Conservation (phyloP, 2,797 vertebrate genomes). For the Pangasius djambal region DNA sequence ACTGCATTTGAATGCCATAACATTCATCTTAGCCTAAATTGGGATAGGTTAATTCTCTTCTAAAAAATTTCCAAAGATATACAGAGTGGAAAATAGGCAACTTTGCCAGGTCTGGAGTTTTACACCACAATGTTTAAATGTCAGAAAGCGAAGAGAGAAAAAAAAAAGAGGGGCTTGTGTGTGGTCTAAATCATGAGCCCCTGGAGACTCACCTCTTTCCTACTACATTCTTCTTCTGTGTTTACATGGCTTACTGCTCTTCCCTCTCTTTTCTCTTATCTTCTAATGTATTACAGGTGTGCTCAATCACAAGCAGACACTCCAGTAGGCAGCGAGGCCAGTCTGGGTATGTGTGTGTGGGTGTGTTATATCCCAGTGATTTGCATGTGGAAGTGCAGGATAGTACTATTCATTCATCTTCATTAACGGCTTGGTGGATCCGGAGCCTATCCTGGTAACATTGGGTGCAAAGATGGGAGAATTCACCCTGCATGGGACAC, state of each 20-base stretch:
- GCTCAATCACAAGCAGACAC: slow-evolving; percentile 47
- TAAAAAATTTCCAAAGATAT: not conserved
- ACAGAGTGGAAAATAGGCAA: not conserved
- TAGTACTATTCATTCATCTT: not conserved
- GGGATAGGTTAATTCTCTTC: no score
- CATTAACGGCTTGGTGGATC: not conserved
- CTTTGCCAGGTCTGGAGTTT: not conserved
- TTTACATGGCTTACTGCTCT: slow-evolving; percentile 43
- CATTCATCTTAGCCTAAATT: not conserved
- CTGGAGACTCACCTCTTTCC: slow-evolving; percentile 40
- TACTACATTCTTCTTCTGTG: slow-evolving; percentile 32
- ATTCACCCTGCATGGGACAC: not conserved
- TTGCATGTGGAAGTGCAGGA: not conserved
- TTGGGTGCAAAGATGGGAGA: not conserved
- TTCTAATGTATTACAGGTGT: slow-evolving; percentile 54
- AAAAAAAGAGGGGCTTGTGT: slow-evolving; percentile 25
- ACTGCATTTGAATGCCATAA: not conserved
- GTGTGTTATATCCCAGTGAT: slow-evolving; percentile 1
- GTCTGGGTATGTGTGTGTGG: not conserved
- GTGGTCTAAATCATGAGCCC: slow-evolving; percentile 56
- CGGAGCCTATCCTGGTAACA: not conserved
- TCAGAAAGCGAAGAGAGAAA: slow-evolving; percentile 13
- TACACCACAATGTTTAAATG: slow-evolving; percentile 17
- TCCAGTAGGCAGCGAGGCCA: slow-evolving; percentile 17
- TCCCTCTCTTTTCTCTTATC: slow-evolving; percentile 43